These are phyloP conservation scores for Erythrocercus mccallii DNA, from an alignment of 2,113 vertebrate species.

Conservation along the genomic window DNA sequence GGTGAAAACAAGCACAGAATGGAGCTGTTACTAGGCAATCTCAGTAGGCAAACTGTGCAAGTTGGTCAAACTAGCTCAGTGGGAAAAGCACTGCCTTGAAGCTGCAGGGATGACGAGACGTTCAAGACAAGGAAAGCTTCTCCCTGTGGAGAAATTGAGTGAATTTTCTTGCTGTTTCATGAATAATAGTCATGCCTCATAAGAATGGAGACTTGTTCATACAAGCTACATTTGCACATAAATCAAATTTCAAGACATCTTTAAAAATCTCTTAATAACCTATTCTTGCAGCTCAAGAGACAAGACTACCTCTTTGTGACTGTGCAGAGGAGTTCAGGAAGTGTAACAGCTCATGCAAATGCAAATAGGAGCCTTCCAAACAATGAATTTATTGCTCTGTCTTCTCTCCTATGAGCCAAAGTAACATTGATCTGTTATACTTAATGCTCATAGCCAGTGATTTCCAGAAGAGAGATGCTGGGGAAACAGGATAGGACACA, in stretches of 20 bases:
- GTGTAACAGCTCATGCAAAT: neutral
- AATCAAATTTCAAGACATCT: neutral
- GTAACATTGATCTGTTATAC: neutral
- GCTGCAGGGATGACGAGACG: neutral
- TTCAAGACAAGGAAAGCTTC: conserved; percentile 16
- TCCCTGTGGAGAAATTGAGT: conserved; percentile 28
- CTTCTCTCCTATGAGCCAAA: neutral
- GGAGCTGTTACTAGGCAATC: conserved; percentile 69
- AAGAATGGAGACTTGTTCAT: conserved; percentile 3
- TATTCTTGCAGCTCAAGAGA: neutral
- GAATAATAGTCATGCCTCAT: conserved; percentile 1
- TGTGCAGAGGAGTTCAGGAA: neutral
- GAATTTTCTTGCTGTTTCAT: conserved; percentile 41
- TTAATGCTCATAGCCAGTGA: neutral
- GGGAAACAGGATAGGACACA: neutral
- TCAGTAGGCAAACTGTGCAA: conserved; percentile 35
- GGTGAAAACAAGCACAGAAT: neutral
- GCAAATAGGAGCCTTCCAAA: neutral
- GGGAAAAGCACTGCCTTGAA: conserved; percentile 44
- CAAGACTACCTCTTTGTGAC: neutral
- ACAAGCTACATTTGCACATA: neutral
- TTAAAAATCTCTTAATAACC: neutral
- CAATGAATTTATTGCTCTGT: neutral
- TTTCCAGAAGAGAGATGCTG: neutral
- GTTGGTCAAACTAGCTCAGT: conserved; percentile 51